Evolutionary conservation across 2,797 vertebrate genomes (phyloP), one percentile per base, ranked within the genome.

Genomic region (Rousettus madagascariensis): DNA sequence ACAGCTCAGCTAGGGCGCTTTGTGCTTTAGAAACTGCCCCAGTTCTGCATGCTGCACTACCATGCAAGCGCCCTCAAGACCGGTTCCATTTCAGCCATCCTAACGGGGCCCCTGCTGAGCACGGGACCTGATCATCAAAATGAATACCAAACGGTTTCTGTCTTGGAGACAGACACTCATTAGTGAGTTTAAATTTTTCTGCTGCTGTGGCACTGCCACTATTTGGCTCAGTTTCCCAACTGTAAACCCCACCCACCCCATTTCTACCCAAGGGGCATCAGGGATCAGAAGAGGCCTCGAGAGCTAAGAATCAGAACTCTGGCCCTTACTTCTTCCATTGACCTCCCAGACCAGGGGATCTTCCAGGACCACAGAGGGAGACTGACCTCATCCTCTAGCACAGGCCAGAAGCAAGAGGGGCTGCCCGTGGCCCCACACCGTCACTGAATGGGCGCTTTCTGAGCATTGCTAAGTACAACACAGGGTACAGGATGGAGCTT

Each of bases 401-500:
- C 85, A 66, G 49, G 15, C 49, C 49, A 33, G 30, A 61, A 90
- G 84, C 17, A 36, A 82, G 57, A 33, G 72, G 26, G 38, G 68
- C 17, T 19, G 13, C 9, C 6, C 0, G 0, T 17, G 57, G 36
- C 43, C 22, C 6, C 6, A 6, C 3, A 16, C 11, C 38, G 20
- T 41, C 19, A 0, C 26, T 3, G 30, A 46, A 26, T 9, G 15
- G 5, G 33, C 65, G 59, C 38, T 20, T 61, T 72, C 89, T 33
- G 71, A 84, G 16, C 91, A 26, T 8, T 2, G 20, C 69, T 59
- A 16, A 4, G 2, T 33, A 17, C 20, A 5, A 10, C 26, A 4
- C 13, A 3, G 28, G 46, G 63, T 28, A 4, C n/a, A 36, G 46
- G 33, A 19, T 6, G 0, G 20, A 16, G 68, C 38, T 79, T 63